Evolutionary conservation across 2,888 invertebrate genomes (phyloP).

Genomic region (Athalia cordata): DNA sequence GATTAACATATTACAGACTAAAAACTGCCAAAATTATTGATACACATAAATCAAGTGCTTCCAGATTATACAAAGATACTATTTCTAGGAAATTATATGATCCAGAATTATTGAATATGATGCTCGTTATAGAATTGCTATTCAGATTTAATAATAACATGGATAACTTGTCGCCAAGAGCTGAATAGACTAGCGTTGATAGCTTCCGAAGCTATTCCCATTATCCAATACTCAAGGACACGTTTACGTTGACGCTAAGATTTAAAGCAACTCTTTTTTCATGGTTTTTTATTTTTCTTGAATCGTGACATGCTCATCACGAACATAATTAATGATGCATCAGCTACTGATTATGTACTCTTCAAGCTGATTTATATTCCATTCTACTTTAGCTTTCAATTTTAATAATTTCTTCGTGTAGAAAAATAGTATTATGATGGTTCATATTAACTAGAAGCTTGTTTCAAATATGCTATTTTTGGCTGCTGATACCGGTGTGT

Average conservation of each 20-base stretch:
- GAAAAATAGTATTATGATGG: not conserved
- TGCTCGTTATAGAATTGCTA: too few relatives aligned
- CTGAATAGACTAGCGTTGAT: too few relatives aligned
- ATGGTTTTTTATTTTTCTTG: conserved; percentile 3
- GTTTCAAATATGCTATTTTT: conserved; percentile 52
- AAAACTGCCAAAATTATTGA: not conserved
- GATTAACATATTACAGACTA: not conserved
- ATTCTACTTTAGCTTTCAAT: too few relatives aligned
- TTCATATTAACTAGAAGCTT: conserved; percentile 48
- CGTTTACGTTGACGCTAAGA: too few relatives aligned
- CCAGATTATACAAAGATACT: conserved; percentile 21
- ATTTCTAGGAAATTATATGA: not conserved
- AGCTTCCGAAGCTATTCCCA: too few relatives aligned
- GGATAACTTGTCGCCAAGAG: too few relatives aligned
- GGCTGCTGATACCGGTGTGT: conserved; percentile 49
- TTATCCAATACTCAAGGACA: too few relatives aligned
- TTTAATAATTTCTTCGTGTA: not conserved
- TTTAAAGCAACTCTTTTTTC: too few relatives aligned
- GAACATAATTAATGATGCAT: not conserved
- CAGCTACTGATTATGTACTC: not conserved
- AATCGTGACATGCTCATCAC: not conserved
- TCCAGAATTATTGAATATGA: not conserved
- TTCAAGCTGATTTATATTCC: not conserved
- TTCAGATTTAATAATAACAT: too few relatives aligned
- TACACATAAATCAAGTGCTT: conserved; percentile 25